A percentile compares a stretch with the other conserved stretches of the same genome.
These are phyloP conservation scores for Nettapus auritus DNA, from an alignment of 2,113 vertebrate species.

Conservation along the genomic window DNA sequence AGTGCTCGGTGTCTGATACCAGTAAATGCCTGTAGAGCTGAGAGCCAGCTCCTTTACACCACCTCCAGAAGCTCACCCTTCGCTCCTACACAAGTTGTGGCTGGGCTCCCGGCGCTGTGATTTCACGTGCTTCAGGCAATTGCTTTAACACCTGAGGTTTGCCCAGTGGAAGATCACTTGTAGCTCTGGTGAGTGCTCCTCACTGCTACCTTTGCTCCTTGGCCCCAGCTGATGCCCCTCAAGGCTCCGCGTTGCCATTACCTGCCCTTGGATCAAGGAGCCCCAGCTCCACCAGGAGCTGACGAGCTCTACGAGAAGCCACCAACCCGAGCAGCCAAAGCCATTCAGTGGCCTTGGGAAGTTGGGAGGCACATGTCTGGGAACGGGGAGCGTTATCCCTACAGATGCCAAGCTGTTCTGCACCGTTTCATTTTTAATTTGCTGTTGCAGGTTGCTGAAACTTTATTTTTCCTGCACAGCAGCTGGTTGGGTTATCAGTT, in stretches of 20 bases:
- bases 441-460: background rate
- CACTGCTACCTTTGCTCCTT: background rate
- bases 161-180: background rate
- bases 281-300: background rate
- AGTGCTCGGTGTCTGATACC: rapidly evolving
- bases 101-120: background rate
- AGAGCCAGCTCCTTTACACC: background rate
- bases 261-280: background rate
- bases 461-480: background rate
- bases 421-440: background rate
- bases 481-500: background rate
- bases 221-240: background rate
- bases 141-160: background rate
- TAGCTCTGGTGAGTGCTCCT: background rate
- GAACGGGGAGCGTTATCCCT: background rate
- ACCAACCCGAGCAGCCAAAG: background rate
- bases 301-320: background rate
- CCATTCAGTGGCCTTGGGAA: background rate
- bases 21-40: background rate
- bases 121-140: background rate
- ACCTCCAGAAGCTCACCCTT: background rate
- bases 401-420: background rate
- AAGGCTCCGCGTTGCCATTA: background rate
- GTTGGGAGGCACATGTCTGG: background rate
- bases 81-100: background rate